Base-by-base conservation (phyloP, 2,797 vertebrate genomes). In the Tokudaia muenninki region DNA sequence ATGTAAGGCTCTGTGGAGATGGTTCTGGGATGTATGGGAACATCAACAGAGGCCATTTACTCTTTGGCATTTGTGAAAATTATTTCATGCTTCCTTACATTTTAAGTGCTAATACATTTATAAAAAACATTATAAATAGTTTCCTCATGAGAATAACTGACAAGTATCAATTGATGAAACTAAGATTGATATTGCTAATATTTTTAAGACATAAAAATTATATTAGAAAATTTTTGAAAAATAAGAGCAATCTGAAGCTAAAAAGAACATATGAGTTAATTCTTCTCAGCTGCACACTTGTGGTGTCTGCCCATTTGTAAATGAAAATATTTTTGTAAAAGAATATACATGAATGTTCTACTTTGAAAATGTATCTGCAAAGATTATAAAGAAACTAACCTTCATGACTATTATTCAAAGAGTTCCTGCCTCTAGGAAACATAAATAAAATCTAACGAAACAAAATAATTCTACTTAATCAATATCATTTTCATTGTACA, bases 41-140 rank as follows among this genome's bases (percentile, higher is more conserved):
- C 22, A 10, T 92, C 57, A 77, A 89, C 80, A 59, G 86, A 91
- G 5, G 17, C 47, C 47, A 17, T 96, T 97, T 91, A 50, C 34
- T 96, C 12, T 55, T 86, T 90, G 47, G 2, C 17, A 63, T 92
- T 97, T 50, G 86, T 93, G 88, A 97, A 97, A 96, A 97, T 94
- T 77, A 94, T 90, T 50, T 24, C 0, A 1, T 61, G 74, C 65
- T 22, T 88, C 4, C 90, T 44, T 83, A 78, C 16, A 4, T 88
- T 95, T 81, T 91, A 94, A 94, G 8, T 90, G 31, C n/a, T 67
- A 91, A 94, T 81, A 92, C 61, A 95, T 98, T 97, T 91, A 92
- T 1, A 89, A 95, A 95, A 97, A 90, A 65, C 19, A 44, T 50
- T 93, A 89, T 84, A 92, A 94, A 52, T 44, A 94, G 92, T 95